Evolutionary conservation across 2,888 invertebrate species (phyloP).

Genomic region (Epistrophe eligans): DNA sequence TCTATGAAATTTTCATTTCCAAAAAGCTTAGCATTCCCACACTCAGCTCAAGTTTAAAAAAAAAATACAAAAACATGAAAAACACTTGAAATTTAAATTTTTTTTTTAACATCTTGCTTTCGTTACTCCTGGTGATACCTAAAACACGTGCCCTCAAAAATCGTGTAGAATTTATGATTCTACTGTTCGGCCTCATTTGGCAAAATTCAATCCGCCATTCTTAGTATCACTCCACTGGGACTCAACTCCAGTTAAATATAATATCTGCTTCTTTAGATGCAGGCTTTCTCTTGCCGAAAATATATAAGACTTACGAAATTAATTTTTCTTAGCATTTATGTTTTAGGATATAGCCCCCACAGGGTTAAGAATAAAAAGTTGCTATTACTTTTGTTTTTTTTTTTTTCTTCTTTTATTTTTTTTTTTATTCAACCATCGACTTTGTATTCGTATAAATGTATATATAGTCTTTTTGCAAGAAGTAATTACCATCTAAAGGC

Average conservation of each 20-base stretch:
- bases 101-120: not conserved
- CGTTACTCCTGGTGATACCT: not conserved
- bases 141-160: constrained; percentile 27
- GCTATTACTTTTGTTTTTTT: constrained; percentile 18
- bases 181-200: constrained; percentile 30
- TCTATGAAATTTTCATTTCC: not conserved
- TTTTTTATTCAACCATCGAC: constrained; percentile 19
- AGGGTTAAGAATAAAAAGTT: constrained; percentile 45
- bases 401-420: constrained; percentile 25
- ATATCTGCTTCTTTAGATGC: not conserved
- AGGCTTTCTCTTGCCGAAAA: not conserved
- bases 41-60: not conserved
- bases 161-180: constrained; percentile 28
- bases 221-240: constrained; percentile 31
- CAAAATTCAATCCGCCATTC: constrained; percentile 38
- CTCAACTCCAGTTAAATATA: constrained; percentile 17
- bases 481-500: constrained; percentile 55
- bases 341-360: constrained; percentile 47
- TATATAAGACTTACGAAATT: constrained; percentile 42
- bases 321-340: constrained; percentile 60
- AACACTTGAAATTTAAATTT: not conserved
- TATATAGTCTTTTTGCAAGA: constrained; percentile 21
- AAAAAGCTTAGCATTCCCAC: not conserved
- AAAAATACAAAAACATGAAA: not conserved
- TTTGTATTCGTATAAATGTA: not conserved